Evolutionary conservation across 2,113 vertebrate genomes (phyloP).

Genomic region (Trogon melanurus): DNA sequence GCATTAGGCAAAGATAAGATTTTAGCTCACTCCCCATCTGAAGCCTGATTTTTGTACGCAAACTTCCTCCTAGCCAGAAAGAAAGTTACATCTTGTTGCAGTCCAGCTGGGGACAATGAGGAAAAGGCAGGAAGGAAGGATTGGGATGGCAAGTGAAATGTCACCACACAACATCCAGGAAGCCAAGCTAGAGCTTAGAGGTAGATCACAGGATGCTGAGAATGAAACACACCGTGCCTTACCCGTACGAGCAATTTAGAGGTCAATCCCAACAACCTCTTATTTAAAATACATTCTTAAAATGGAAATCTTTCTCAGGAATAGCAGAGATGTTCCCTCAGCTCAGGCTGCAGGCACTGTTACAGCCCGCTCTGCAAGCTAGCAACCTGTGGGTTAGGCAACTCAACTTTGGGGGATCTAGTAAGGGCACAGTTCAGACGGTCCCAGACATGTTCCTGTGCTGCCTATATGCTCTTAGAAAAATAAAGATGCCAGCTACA

Average conservation of each 20-base stretch:
- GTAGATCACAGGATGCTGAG: neutral
- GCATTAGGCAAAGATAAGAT: neutral
- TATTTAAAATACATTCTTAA: neutral
- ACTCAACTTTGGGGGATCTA: neutral
- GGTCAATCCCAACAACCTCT: accelerated
- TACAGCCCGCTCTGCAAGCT: neutral
- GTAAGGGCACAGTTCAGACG: neutral
- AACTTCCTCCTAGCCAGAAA: neutral
- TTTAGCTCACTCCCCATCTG: neutral
- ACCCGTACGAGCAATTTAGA: neutral
- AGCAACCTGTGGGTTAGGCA: neutral
- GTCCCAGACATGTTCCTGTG: neutral
- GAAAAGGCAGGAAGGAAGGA: neutral
- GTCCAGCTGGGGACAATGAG: neutral
- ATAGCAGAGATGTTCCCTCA: neutral
- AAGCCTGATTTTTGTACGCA: neutral
- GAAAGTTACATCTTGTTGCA: neutral
- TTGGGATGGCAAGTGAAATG: neutral
- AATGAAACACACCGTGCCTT: accelerated
- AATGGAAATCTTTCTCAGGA: neutral
- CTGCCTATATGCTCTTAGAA: neutral
- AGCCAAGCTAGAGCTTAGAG: neutral
- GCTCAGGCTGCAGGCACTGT: neutral
- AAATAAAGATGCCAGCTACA: neutral
- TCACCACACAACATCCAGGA: neutral